Conservation (phyloP, 2,888 invertebrate genomes). For the Dasypogon diadema region DNA sequence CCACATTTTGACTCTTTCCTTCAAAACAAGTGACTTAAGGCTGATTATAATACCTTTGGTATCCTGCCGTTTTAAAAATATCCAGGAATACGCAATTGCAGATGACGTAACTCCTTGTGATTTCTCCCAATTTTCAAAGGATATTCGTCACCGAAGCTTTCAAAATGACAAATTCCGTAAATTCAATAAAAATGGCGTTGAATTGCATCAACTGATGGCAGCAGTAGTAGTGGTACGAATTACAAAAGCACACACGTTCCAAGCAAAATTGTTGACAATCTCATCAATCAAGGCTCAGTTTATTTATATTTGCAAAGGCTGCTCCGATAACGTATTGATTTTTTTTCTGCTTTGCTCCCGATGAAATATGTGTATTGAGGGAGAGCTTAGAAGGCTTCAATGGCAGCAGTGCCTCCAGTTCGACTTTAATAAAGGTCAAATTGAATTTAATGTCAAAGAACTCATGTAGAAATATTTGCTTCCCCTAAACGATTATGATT, state of each 20-base stretch:
- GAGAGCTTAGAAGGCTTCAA: not conserved
- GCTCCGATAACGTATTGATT: constrained; percentile 31
- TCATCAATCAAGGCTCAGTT: constrained; percentile 22
- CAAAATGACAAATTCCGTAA: constrained; percentile 1
- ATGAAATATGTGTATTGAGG: not conserved
- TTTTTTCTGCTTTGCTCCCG: not conserved
- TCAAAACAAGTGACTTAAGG: no score
- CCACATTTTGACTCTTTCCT: no score
- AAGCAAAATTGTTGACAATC: constrained; percentile 26
- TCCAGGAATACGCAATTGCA: no score
- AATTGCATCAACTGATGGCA: not conserved
- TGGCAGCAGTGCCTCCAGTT: not conserved
- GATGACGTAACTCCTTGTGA: no score
- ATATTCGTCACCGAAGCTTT: no score
- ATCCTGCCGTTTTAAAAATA: no score
- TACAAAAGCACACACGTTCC: not conserved
- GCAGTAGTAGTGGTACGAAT: not conserved
- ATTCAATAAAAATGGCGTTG: constrained; percentile 3
- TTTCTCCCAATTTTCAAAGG: no score
- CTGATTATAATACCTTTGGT: no score
- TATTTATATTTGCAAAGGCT: constrained; percentile 15
- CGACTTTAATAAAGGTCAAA: constrained; percentile 10
- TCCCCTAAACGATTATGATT: constrained; percentile 8
- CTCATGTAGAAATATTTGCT: constrained; percentile 1
- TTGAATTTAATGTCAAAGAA: constrained; percentile 16